Base-by-base conservation (phyloP, 2,113 vertebrate species). In the Saccopteryx leptura region DNA sequence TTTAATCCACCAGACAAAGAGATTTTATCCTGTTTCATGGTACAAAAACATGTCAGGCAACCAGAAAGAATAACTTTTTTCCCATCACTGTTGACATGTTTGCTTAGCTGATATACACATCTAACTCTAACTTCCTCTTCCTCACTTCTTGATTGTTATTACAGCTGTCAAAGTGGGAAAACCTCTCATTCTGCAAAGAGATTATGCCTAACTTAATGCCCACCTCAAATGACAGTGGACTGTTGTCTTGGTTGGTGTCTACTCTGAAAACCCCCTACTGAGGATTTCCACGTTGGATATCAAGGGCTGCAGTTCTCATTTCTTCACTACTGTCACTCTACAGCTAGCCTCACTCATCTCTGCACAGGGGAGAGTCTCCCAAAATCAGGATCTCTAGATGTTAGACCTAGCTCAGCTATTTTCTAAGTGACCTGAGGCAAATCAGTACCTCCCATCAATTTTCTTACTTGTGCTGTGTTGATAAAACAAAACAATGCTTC, bases 401-500 rank as follows among this genome's bases (percentile, higher is more conserved):
- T 15, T 54, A 74, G 46, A 46, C 39, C 2, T 33, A 23, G 9
- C 18, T 94, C 24, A 76, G 75, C 39, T 84, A 39, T 69, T 88
- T 94, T 87, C 48, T 91, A 79, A 75, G 28, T 91, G 60, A 94
- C 83, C 75, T 93, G 84, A 21, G 1, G 23, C 1, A 94, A 91
- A 93, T 72, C 23, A 66, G 39, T 78, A 56, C 33, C 12, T 66
- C 60, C 65, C 58, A 69, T 76, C 26, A 68, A 66, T 81, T 69
- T 89, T 90, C 50, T 91, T 79, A 94, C 33, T 87, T 94, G 28
- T n/a, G 24, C 91, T 75, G 0, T 58, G 17, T 66, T 96, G 65
- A 65, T 84, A 94, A 93, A 91, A 94, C 80, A 9, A 86, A 93
- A 71, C n/a, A 78, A 69, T 74, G 18, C 3, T 87, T 48, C 33